These are phyloP conservation scores for Leucopsar rothschildi DNA, from an alignment of 2,113 vertebrate species.

Conservation along the genomic window DNA sequence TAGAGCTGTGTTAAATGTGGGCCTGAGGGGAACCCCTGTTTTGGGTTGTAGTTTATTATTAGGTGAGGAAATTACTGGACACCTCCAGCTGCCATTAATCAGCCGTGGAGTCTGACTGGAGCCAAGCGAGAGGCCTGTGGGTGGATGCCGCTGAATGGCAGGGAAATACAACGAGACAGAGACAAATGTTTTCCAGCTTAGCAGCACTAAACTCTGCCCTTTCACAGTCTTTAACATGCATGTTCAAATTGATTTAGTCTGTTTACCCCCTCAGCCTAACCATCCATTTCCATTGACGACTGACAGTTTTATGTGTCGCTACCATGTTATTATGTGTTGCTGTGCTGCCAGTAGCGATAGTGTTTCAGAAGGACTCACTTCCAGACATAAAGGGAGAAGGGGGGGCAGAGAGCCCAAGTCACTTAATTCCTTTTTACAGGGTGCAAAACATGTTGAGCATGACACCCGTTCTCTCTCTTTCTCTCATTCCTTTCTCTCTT, in stretches of 20 bases:
- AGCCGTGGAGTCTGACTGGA: slow-evolving; percentile 86
- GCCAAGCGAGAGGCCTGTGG: slow-evolving; percentile 80
- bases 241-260: slow-evolving; percentile 86
- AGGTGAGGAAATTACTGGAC: slow-evolving; percentile 86
- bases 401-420: slow-evolving; percentile 8
- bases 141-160: slow-evolving; percentile 70
- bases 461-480: slow-evolving; percentile 62
- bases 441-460: slow-evolving; percentile 72
- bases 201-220: slow-evolving; percentile 73
- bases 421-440: slow-evolving; percentile 71
- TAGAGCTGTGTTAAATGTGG: slow-evolving; percentile 47
- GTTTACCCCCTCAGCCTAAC: slow-evolving; percentile 76
- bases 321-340: slow-evolving; percentile 85
- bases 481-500: slow-evolving; percentile 39
- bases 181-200: slow-evolving; percentile 81
- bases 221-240: slow-evolving; percentile 76
- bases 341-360: slow-evolving; percentile 79
- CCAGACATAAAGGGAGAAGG: slow-evolving; percentile 73
- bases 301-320: slow-evolving; percentile 88
- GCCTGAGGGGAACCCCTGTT: slow-evolving; percentile 63
- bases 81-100: slow-evolving; percentile 92
- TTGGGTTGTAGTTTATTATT: slow-evolving; percentile 80
- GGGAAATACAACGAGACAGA: slow-evolving; percentile 84
- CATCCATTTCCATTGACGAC: slow-evolving; percentile 78
- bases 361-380: slow-evolving; percentile 81